Conservation (phyloP, 2,888 invertebrate species). For the Agapetus fuscipes region DNA sequence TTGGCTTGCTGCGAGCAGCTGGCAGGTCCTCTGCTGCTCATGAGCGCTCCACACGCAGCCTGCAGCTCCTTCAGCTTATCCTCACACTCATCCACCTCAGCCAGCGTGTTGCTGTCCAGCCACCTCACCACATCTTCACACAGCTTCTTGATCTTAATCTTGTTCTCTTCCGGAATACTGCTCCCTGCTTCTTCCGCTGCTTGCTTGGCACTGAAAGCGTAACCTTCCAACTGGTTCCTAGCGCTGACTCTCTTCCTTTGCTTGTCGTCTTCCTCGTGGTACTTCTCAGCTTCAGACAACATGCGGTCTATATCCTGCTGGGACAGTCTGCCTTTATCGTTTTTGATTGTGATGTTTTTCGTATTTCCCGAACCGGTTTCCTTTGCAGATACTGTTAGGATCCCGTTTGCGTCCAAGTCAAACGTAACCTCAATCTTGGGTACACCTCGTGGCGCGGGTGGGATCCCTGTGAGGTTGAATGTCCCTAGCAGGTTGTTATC, state of each 20-base stretch:
- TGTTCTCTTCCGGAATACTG: constrained; percentile 55
- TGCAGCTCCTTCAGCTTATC: constrained; percentile 51
- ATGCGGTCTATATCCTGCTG: constrained; percentile 76
- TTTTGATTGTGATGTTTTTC: constrained; percentile 83
- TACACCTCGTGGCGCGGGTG: constrained; percentile 86
- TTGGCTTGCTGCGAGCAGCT: too few relatives aligned
- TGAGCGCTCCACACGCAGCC: constrained; percentile 46
- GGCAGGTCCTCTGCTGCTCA: constrained; percentile 43
- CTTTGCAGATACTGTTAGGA: constrained; percentile 85
- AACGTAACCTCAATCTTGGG: constrained; percentile 84
- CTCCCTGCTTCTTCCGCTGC: constrained; percentile 52
- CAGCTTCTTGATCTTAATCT: constrained; percentile 35
- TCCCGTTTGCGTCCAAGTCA: constrained; percentile 91
- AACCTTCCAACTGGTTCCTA: constrained; percentile 63
- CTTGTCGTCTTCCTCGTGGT: constrained; percentile 62
- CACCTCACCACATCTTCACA: constrained; percentile 57
- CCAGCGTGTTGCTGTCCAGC: constrained; percentile 59
- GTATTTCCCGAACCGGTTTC: constrained; percentile 89
- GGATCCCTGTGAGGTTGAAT: constrained; percentile 93
- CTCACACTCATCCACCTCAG: constrained; percentile 56
- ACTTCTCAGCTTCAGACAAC: constrained; percentile 64
- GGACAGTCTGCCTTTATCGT: constrained; percentile 71
- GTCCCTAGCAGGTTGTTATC: constrained; percentile 93
- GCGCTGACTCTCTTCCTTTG: constrained; percentile 58
- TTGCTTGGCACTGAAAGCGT: constrained; percentile 60